Evolutionary conservation across 2,888 invertebrate genomes (phyloP).

Genomic region (Drosophila buzzatii): DNA sequence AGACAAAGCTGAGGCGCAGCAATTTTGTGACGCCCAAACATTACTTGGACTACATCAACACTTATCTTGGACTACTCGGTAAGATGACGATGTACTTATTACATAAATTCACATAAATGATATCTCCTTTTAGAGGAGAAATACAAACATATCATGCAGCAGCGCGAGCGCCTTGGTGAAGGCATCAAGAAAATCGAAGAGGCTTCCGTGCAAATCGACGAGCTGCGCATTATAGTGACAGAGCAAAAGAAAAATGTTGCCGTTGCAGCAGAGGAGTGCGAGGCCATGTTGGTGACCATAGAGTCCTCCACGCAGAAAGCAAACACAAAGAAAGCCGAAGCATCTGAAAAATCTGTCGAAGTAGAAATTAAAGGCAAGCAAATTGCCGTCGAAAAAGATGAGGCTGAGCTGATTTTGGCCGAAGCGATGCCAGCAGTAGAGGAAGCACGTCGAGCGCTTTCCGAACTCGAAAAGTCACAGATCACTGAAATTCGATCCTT

Average conservation of each 20-base stretch:
- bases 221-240: constrained; percentile 92
- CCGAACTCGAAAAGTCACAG: constrained; percentile 94
- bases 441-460: constrained; percentile 91
- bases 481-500: constrained; percentile 97
- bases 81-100: constrained; percentile 86
- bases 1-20: constrained; percentile 90
- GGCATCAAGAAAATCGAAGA: constrained; percentile 89
- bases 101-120: background rate
- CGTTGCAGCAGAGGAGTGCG: constrained; percentile 93
- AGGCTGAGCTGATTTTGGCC: constrained; percentile 92
- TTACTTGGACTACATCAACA: constrained; percentile 94
- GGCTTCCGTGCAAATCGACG: constrained; percentile 92
- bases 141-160: constrained; percentile 79
- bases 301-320: constrained; percentile 90
- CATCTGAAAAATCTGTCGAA: constrained; percentile 92
- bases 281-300: constrained; percentile 91
- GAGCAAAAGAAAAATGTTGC: constrained; percentile 93
- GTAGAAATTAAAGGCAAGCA: constrained; percentile 93
- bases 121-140: constrained; percentile 77
- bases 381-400: constrained; percentile 92
- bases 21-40: constrained; percentile 97
- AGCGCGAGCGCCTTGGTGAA: constrained; percentile 83
- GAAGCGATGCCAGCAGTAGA: constrained; percentile 94
- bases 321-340: constrained; percentile 91
- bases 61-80: constrained; percentile 91